These are phyloP conservation scores for Ahaetulla prasina DNA, from an alignment of 2,113 vertebrate genomes.

Conservation along the genomic window DNA sequence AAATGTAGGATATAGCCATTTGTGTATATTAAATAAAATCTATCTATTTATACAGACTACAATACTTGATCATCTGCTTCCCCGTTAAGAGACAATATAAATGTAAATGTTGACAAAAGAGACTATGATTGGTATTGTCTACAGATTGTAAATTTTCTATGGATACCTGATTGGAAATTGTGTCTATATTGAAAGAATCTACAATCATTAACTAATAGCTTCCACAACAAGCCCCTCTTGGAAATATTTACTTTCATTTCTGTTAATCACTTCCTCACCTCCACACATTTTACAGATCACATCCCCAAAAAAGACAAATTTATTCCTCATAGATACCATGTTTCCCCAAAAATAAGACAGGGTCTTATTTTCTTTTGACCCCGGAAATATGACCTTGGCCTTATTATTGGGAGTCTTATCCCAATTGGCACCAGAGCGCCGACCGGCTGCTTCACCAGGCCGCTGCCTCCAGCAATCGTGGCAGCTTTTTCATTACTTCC, in stretches of 20 bases:
- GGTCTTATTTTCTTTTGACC: too few species aligned
- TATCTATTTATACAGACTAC: background rate
- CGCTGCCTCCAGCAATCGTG: too few species aligned
- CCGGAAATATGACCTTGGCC: too few species aligned
- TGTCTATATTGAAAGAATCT: background rate
- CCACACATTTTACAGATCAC: background rate
- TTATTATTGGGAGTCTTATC: too few species aligned
- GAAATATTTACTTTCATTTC: background rate
- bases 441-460: too few species aligned
- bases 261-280: background rate
- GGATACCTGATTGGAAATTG: background rate
- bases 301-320: background rate
- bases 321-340: background rate
- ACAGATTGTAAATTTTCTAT: background rate
- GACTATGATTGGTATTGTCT: background rate
- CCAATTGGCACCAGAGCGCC: too few species aligned
- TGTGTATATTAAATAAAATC: background rate
- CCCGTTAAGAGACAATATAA: background rate
- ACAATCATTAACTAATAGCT: background rate
- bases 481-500: too few species aligned
- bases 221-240: background rate
- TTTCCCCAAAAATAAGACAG: too few species aligned
- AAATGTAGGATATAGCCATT: background rate
- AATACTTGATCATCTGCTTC: background rate
- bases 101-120: background rate